Base-by-base conservation (phyloP, 2,113 vertebrate species). In the Antechinus flavipes region DNA sequence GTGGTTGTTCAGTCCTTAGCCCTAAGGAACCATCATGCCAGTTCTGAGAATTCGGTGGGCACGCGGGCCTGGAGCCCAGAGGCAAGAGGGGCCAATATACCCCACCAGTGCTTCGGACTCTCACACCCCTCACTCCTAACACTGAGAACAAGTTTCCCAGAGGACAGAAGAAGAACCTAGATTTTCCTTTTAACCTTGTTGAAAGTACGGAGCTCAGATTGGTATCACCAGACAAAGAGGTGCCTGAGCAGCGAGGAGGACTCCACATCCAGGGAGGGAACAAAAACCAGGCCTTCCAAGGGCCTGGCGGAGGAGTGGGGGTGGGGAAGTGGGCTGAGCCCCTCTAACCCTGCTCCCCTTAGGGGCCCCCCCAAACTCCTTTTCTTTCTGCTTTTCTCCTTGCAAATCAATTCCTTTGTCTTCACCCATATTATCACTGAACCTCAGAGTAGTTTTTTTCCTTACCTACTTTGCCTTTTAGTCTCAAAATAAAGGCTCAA, bases 161-260 rank as follows among this genome's bases (percentile, higher is more conserved):
- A 96, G 54, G 94, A 95, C 58, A 90, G 23, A 96, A 94, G 95
- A 95, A 94, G 0, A 95, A 97, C 14, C 90, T 90, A 91, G 94
- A 93, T 93, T 54, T 94, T 93, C 91, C 61, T 84, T 46, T 94
- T 95, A 97, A 96, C 56, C 92, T 97, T 7, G 53, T 24, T 0
- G 11, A 96, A 93, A 96, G 94, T 91, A 93, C 93, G 91, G 49
- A 96, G 95, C 95, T 97, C 12, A 24, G 97, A 95, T 47, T 68
- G 96, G 27, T 97, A 98, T 54, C 96, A 97, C 97, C 58, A 56
- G 95, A 16, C 16, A 76, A 96, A 97, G 96, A 91, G 42, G 91
- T 16, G 90, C 0, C 95, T 89, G 92, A 94, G 54, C n/a, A 84
- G 4, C 50, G 24, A 0, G 92, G 89, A n/a, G 6, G 95, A 95